A percentile compares a stretch with the other conserved stretches of the same genome.
phyloP scores from a whole-genome alignment of 2,797 vertebrate species.

The Salarias fasciatus region DNA sequence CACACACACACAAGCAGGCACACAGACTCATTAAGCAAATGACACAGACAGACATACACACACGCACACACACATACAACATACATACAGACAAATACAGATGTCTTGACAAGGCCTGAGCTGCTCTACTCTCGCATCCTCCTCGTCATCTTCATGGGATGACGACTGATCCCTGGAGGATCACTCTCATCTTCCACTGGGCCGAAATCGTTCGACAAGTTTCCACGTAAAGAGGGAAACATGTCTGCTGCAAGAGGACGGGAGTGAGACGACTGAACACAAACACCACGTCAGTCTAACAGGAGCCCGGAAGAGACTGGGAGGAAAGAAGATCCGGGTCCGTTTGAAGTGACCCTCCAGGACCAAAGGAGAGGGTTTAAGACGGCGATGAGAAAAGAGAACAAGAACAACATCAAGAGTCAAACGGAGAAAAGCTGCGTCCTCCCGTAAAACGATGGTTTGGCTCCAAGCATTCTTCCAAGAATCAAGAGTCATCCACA shows the following conservation, averaged over 20 bases:
- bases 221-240: slow-evolving; percentile 52
- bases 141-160: slow-evolving; percentile 77
- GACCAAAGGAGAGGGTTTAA: slow-evolving; percentile 18
- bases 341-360: neutral
- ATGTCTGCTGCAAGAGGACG: slow-evolving; percentile 67
- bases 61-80: slow-evolving; percentile 45
- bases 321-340: neutral
- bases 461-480: slow-evolving; percentile 36
- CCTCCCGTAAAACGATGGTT: neutral
- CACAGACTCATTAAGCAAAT: slow-evolving; percentile 40
- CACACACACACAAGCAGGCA: slow-evolving; percentile 14
- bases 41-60: slow-evolving; percentile 30
- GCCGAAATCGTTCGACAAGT: slow-evolving; percentile 42
- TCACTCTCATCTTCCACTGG: slow-evolving; percentile 65
- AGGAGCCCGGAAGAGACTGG: slow-evolving; percentile 14
- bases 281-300: no score
- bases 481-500: neutral
- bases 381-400: neutral
- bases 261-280: slow-evolving; percentile 58
- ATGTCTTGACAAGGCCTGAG: slow-evolving; percentile 71
- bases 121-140: slow-evolving; percentile 68
- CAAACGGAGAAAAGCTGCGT: slow-evolving; percentile 16
- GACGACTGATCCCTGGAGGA: slow-evolving; percentile 79
- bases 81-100: slow-evolving; percentile 54
- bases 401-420: no score